Percentiles rank a stretch among this genome's conserved stretches.
These are phyloP conservation scores for Dendrocincla fuliginosa DNA, from an alignment of 2,797 vertebrate genomes.

Conservation along the genomic window DNA sequence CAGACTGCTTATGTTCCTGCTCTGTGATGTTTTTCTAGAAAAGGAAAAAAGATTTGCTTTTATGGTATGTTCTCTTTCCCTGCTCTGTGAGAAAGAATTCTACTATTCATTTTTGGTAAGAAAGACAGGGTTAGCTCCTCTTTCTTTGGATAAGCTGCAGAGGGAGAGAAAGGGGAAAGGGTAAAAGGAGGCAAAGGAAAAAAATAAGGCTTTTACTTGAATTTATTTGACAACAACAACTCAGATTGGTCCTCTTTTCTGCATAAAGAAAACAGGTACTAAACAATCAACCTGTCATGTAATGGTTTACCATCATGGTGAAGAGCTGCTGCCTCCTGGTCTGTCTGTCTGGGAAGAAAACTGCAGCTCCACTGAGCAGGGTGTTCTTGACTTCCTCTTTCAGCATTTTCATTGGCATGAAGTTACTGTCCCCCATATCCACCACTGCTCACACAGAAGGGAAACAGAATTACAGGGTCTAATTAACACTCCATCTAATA, in stretches of 20 bases:
- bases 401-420: slow-evolving; percentile 77
- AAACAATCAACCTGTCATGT: neutral
- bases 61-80: neutral
- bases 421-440: slow-evolving; percentile 81
- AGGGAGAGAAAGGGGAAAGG: neutral
- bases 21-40: slow-evolving; percentile 92
- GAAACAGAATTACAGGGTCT: neutral
- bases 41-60: slow-evolving; percentile 49
- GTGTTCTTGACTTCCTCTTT: slow-evolving; percentile 90
- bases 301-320: slow-evolving; percentile 90
- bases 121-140: slow-evolving; percentile 8
- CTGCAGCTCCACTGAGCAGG: slow-evolving; percentile 90
- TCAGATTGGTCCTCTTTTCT: neutral
- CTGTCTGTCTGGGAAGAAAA: slow-evolving; percentile 93
- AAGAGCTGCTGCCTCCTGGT: slow-evolving; percentile 90
- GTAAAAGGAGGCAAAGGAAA: neutral
- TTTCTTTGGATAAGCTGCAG: neutral
- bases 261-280: neutral
- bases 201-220: neutral
- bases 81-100: slow-evolving; percentile 1
- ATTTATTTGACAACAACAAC: neutral
- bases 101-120: slow-evolving; percentile 16
- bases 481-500: neutral
- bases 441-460: slow-evolving; percentile 81
- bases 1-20: slow-evolving; percentile 89